Percentiles rank a stretch among this genome's conserved stretches.
Evolutionary conservation across 2,113 vertebrate species (phyloP).

Genomic region (Menidia beryllina): DNA sequence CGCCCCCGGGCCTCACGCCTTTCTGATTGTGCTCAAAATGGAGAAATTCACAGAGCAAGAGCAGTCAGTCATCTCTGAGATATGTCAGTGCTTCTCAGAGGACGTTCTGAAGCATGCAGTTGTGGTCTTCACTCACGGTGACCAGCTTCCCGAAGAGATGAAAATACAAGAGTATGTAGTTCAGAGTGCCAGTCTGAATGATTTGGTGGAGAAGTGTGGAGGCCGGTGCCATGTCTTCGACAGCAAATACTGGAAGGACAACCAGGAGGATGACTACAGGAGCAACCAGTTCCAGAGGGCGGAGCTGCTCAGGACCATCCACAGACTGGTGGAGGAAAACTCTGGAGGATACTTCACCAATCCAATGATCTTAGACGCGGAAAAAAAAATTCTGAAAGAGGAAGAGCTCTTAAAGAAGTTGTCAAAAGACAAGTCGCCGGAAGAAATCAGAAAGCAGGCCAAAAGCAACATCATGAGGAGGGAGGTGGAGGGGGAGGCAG

Average conservation of each 20-base stretch:
- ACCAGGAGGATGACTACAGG: neutral
- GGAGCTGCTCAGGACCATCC: slow-evolving; percentile 33
- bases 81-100: slow-evolving; percentile 30
- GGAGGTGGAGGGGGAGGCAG: neutral
- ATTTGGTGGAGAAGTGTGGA: slow-evolving; percentile 7
- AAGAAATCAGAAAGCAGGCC: neutral
- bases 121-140: slow-evolving; percentile 44
- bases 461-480: neutral
- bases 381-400: neutral
- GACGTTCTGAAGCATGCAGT: neutral
- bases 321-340: neutral
- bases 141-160: neutral
- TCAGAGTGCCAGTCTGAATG: neutral
- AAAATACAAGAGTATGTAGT: slow-evolving; percentile 24
- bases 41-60: slow-evolving; percentile 23
- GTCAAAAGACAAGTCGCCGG: neutral
- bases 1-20: slow-evolving; percentile 14
- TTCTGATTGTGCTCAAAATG: slow-evolving; percentile 21
- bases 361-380: neutral
- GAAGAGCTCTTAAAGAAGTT: neutral
- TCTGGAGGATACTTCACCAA: slow-evolving; percentile 24
- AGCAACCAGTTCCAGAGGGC: slow-evolving; percentile 41
- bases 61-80: neutral
- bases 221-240: slow-evolving; percentile 12
- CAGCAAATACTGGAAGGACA: slow-evolving; percentile 19